Base-by-base conservation (phyloP, 2,888 invertebrate genomes). In the Heliconius cydno region DNA sequence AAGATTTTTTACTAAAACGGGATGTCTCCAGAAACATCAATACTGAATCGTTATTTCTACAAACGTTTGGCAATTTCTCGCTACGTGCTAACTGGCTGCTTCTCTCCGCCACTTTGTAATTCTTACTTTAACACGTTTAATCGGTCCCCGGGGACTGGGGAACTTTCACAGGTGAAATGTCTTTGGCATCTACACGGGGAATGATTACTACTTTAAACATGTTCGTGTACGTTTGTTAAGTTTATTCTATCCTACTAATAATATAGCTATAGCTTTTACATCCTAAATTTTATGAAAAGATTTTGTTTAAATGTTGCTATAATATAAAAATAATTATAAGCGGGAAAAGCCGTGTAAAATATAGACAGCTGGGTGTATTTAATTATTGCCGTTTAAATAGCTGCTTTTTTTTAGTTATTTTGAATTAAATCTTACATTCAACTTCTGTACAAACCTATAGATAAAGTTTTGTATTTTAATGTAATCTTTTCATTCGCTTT, bases 91-190 rank as follows among this genome's bases (percentile, higher is more conserved):
- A 94, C 93, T 92, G 92, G 89, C 86, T 85, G 83, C 89, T 89
- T 89, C 90, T 88, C 88, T 90, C 90, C 87, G 90, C 87, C 90
- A 92, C 91, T 93, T 94, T 94, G 94, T 94, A 93, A 91, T 90
- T 89, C 90, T 87, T 92, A 94, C 93, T 92, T 92, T 91, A 94
- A 94, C 93, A 93, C 93, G 94, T 92, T 94, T 95, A 95, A 95
- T 95, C 91, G 93, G 85, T 87, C 95, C 90, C 87, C 34, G 13
- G 91, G 89, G 94, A 89, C 82, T 80, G 76, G 81, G 86, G 86
- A 81, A 52, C 77, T 78, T 60, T 80, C 76, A 75, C 78, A 80
- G 78, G 82, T 82, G 77, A 77, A 46, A 76, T 68, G 70, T 78
- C 78, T 77, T 79, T 57, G 78, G 66, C 41, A 68, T 70, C 41